Evolutionary conservation across 1,140 invertebrate genomes (phyloP).

Genomic region (Dolichoris vasculosae): DNA sequence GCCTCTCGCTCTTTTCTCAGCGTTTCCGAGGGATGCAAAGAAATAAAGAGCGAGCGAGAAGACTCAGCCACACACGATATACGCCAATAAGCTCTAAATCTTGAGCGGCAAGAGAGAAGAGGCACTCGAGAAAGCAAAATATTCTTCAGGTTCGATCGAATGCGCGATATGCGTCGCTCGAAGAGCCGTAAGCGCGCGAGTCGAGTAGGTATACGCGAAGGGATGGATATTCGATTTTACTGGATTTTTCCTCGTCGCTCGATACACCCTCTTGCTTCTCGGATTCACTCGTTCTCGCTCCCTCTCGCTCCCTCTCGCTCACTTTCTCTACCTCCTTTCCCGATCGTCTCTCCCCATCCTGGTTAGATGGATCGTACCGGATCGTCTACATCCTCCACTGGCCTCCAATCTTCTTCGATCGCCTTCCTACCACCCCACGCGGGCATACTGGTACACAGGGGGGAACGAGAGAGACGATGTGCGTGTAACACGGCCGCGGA

Average conservation of each 20-base stretch:
- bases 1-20: neutral
- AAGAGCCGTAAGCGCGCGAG: neutral
- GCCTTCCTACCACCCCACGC: neutral
- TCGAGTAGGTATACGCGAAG: neutral
- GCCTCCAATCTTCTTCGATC: slow-evolving; percentile 6
- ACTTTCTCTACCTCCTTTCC: neutral
- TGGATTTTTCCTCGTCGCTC: slow-evolving; percentile 34
- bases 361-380: slow-evolving; percentile 48
- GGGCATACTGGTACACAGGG: neutral
- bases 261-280: neutral
- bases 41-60: slow-evolving; percentile 1
- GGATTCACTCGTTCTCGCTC: no score
- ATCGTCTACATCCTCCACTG: neutral
- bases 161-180: neutral
- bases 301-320: no score
- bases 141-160: slow-evolving; percentile 39
- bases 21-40: neutral
- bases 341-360: slow-evolving; percentile 51
- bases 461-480: slow-evolving; percentile 21
- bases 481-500: slow-evolving; percentile 52
- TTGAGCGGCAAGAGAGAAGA: slow-evolving; percentile 17
- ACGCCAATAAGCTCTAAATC: slow-evolving; percentile 44
- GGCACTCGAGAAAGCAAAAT: slow-evolving; percentile 54
- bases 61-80: neutral
- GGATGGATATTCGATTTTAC: slow-evolving; percentile 49